Conservation (phyloP, 2,888 invertebrate genomes). For the Thymelicus lineola region DNA sequence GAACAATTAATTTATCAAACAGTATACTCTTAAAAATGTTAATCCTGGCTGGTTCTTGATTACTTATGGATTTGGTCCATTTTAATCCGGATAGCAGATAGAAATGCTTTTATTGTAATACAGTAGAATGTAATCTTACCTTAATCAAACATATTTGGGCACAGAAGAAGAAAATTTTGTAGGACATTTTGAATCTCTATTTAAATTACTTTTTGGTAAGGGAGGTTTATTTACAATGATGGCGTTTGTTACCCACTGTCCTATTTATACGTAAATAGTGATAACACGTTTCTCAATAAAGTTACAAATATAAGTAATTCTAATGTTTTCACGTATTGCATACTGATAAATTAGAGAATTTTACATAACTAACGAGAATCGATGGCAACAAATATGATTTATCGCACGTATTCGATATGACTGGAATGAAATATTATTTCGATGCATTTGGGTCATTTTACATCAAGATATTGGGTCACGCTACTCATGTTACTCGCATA, state of each 20-base stretch:
- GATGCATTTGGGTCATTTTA: conserved; percentile 30
- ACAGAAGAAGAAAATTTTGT: conserved; percentile 35
- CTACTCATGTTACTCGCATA: background rate
- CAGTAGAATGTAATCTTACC: conserved; percentile 38
- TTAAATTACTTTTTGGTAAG: conserved; percentile 1
- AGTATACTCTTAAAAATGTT: no score
- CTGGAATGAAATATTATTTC: conserved; percentile 19
- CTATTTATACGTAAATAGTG: conserved; percentile 44
- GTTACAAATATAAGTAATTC: conserved; percentile 12
- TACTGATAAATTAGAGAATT: conserved; percentile 11
- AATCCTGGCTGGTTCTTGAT: no score
- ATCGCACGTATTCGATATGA: conserved; percentile 28
- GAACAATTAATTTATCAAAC: no score
- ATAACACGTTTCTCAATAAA: conserved; percentile 25
- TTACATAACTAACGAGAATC: conserved; percentile 16
- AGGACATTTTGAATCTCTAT: conserved; percentile 7
- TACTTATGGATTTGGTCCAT: no score
- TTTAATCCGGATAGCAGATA: no score
- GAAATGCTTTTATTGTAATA: no score
- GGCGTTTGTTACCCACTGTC: conserved; percentile 41
- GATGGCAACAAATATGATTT: conserved; percentile 25
- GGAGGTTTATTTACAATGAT: conserved; percentile 17
- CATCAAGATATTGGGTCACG: conserved; percentile 9
- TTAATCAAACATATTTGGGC: conserved; percentile 40
- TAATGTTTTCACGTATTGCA: conserved; percentile 28